Evolutionary conservation across 2,888 invertebrate species (phyloP).

Genomic region (Sarcophaga variegata): DNA sequence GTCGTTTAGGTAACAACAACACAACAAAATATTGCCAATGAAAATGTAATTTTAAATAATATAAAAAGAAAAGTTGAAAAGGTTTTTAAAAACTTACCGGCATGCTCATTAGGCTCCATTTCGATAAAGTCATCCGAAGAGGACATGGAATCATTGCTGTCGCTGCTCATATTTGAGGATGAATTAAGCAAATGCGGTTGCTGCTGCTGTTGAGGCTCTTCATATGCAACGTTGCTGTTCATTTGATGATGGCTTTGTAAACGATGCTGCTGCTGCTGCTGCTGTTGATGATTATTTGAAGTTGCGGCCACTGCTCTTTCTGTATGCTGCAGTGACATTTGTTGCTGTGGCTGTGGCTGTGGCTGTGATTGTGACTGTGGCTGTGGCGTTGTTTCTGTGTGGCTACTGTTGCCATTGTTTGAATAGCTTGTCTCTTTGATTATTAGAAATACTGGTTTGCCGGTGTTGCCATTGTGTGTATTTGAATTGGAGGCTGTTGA

Average conservation of each 20-base stretch:
- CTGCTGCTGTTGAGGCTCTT: constrained; percentile 39
- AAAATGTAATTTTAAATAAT: background rate
- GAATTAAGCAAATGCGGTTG: constrained; percentile 70
- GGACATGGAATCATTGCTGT: constrained; percentile 77
- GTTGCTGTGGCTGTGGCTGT: constrained; percentile 5
- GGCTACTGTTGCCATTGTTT: constrained; percentile 55
- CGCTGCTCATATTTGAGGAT: constrained; percentile 74
- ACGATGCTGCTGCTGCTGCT: constrained; percentile 35
- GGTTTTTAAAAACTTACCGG: constrained; percentile 75
- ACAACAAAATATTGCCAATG: background rate
- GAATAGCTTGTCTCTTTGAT: constrained; percentile 60
- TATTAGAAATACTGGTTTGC: constrained; percentile 61
- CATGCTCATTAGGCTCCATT: constrained; percentile 76
- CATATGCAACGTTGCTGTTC: background rate
- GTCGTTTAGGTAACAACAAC: background rate
- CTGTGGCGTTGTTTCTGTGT: constrained; percentile 13
- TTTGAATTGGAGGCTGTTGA: constrained; percentile 47
- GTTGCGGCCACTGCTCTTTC: constrained; percentile 52
- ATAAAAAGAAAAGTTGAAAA: background rate
- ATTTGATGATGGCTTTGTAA: constrained; percentile 17
- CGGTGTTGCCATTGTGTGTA: constrained; percentile 58
- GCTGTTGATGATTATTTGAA: constrained; percentile 22
- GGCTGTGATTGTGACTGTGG: background rate
- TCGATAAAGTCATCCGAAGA: constrained; percentile 76
- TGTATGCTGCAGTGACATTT: background rate